A percentile compares a stretch with the other conserved stretches of the same genome.
These are phyloP conservation scores for Paramacrobiotus metropolitanus DNA, from an alignment of 1,140 invertebrate genomes.

Conservation along the genomic window DNA sequence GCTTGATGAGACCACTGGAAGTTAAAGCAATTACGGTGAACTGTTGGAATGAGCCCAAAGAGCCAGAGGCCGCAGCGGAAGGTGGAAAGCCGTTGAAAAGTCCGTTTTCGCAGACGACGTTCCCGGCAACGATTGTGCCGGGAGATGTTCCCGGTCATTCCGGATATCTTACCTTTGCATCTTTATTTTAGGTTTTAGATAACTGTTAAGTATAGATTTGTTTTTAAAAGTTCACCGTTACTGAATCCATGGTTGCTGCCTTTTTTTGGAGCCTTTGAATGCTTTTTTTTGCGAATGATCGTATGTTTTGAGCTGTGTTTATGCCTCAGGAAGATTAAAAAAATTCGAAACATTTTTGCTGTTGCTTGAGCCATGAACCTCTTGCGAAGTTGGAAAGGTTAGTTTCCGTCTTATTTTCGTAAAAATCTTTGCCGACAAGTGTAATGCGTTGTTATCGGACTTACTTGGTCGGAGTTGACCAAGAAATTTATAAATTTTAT, in stretches of 20 bases:
- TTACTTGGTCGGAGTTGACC: too few relatives aligned
- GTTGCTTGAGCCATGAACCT: too few relatives aligned
- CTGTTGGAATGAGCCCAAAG: conserved; percentile 17
- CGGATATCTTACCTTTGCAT: conserved; percentile 75
- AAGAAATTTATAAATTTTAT: too few relatives aligned
- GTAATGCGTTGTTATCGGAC: too few relatives aligned
- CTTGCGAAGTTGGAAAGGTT: too few relatives aligned
- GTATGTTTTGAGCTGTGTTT: background rate
- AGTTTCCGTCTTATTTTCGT: too few relatives aligned
- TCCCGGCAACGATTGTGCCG: conserved; percentile 40
- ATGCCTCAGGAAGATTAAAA: background rate
- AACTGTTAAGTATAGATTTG: too few relatives aligned
- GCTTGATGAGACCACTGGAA: conserved; percentile 53
- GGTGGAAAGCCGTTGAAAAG: background rate
- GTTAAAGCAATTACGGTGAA: conserved; percentile 42
- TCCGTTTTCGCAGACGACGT: conserved; percentile 14
- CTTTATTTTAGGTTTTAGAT: conserved; percentile 41
- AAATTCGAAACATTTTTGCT: background rate
- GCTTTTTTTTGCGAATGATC: too few relatives aligned
- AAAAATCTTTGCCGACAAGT: too few relatives aligned
- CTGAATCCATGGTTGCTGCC: too few relatives aligned
- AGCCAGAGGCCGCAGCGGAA: background rate
- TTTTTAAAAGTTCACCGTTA: too few relatives aligned
- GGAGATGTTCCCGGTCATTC: conserved; percentile 59
- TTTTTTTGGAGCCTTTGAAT: too few relatives aligned